Conservation (phyloP, 2,113 vertebrate species). For the Mirza zaza region DNA sequence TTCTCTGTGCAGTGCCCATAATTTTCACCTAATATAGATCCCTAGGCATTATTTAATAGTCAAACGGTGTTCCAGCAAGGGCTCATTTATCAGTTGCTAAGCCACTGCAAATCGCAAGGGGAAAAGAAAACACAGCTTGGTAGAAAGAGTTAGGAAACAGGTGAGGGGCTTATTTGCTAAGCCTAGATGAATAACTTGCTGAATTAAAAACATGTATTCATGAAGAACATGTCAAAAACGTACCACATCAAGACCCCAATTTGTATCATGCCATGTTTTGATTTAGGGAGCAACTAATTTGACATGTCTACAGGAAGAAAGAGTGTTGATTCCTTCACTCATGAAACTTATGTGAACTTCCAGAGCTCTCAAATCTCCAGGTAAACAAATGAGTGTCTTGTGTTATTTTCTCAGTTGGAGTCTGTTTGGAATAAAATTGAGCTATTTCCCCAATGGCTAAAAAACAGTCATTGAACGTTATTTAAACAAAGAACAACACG, state of each 20-base stretch:
- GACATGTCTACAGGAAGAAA: constrained; percentile 39
- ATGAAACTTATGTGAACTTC: constrained; percentile 42
- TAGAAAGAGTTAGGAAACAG: neutral
- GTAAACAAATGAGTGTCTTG: constrained; percentile 64
- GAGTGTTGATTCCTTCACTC: constrained; percentile 49
- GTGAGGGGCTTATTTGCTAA: constrained; percentile 18
- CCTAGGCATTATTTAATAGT: constrained; percentile 35
- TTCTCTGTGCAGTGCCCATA: neutral
- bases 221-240: constrained; percentile 18
- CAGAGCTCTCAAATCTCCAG: constrained; percentile 57
- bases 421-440: constrained; percentile 75
- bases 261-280: constrained; percentile 52
- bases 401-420: constrained; percentile 73
- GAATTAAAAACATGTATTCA: constrained; percentile 46
- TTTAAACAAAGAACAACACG: constrained; percentile 65
- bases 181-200: neutral
- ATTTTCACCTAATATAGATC: neutral
- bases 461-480: constrained; percentile 64
- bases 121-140: constrained; percentile 38
- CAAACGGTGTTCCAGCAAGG: neutral
- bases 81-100: constrained; percentile 46
- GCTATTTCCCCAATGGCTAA: constrained; percentile 68
- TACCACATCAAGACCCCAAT: constrained; percentile 12
- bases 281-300: constrained; percentile 42
- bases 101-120: neutral